A percentile compares a stretch with the other conserved stretches of the same genome.
Evolutionary conservation across 2,113 vertebrate genomes (phyloP).

Genomic region (Dascyllus trimaculatus): DNA sequence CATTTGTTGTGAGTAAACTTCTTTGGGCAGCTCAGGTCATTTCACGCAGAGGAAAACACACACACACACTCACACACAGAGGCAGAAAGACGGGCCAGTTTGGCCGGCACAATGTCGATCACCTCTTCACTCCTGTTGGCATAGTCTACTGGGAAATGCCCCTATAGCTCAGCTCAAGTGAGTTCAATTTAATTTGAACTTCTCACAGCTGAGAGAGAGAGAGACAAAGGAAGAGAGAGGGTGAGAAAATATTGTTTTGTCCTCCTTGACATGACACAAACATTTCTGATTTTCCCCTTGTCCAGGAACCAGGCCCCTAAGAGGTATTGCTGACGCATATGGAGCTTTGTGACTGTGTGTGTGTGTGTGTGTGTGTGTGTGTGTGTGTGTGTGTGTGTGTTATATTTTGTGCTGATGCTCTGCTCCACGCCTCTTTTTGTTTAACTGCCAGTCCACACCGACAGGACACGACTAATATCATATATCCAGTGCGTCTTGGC

Average conservation of each 20-base stretch:
- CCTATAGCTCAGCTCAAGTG: slow-evolving; percentile 64
- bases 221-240: background rate
- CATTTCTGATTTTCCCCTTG: slow-evolving; percentile 32
- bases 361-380: background rate
- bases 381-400: background rate
- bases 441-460: slow-evolving; percentile 21
- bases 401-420: background rate
- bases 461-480: slow-evolving; percentile 42
- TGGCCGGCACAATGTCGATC: slow-evolving; percentile 49
- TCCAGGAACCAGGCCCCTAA: slow-evolving; percentile 21
- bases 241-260: slow-evolving; percentile 56
- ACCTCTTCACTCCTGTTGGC: slow-evolving; percentile 55
- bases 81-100: slow-evolving; percentile 46
- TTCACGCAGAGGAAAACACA: slow-evolving; percentile 31
- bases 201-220: slow-evolving; percentile 27
- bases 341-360: background rate
- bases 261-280: slow-evolving; percentile 63
- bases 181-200: slow-evolving; percentile 79
- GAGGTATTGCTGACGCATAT: slow-evolving; percentile 26
- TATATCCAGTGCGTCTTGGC: slow-evolving; percentile 37
- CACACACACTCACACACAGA: background rate
- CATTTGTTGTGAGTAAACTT: slow-evolving; percentile 73
- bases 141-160: slow-evolving; percentile 70
- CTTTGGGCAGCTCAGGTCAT: slow-evolving; percentile 62
- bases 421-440: background rate